Evolutionary conservation across 2,888 invertebrate genomes (phyloP).

Genomic region (Melinaea menophilus): DNA sequence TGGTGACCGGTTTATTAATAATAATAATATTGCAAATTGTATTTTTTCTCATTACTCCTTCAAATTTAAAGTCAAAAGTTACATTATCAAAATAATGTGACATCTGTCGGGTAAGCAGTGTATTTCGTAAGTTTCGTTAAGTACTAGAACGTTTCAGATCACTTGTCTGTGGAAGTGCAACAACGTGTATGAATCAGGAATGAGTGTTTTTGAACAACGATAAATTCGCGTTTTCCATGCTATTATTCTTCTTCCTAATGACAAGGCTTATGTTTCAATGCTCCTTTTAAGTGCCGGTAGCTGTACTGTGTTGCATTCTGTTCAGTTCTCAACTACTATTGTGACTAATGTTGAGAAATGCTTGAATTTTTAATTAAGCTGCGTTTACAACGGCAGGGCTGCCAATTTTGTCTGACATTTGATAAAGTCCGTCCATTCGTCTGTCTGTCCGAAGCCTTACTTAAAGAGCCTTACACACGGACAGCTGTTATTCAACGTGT

Average conservation of each 20-base stretch:
- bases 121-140: no score
- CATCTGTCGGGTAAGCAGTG: no score
- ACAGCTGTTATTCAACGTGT: no score
- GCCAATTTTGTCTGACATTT: not conserved
- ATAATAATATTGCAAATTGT: no score
- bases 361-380: constrained; percentile 10
- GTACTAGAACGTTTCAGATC: not conserved
- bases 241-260: constrained; percentile 52
- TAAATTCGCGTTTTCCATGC: constrained; percentile 59
- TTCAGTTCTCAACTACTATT: constrained; percentile 18
- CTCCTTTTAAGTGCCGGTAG: constrained; percentile 38
- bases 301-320: constrained; percentile 23
- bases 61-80: no score
- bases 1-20: no score
- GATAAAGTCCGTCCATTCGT: not conserved
- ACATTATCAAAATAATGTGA: no score
- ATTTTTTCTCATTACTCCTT: no score
- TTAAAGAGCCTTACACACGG: no score
- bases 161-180: constrained; percentile 8
- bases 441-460: no score
- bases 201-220: constrained; percentile 40
- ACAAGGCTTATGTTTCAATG: constrained; percentile 57
- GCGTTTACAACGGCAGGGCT: constrained; percentile 2
- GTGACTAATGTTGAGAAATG: constrained; percentile 24
- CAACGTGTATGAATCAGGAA: constrained; percentile 15